Conservation (phyloP, 1,140 invertebrate species). For the Akabosia matsudoensis region DNA sequence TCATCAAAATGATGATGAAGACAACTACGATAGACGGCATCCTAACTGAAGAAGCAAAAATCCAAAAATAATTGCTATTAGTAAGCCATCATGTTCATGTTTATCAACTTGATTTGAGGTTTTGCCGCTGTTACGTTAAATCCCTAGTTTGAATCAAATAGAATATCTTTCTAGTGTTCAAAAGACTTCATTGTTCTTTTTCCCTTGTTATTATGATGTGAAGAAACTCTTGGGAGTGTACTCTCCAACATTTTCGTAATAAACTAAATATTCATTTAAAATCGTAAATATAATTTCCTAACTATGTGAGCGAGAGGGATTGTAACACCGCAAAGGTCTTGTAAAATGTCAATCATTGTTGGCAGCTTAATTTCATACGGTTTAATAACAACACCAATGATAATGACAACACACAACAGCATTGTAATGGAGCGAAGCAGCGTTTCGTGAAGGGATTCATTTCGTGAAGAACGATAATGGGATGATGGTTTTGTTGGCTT, state of each 20-base stretch:
- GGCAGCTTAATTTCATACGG: constrained; percentile 47
- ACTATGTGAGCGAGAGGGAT: not conserved
- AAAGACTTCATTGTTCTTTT: too few species aligned
- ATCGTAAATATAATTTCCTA: not conserved
- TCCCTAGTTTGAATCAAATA: too few species aligned
- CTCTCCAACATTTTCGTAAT: too few species aligned
- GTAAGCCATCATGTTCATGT: not conserved
- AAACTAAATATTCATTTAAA: not conserved
- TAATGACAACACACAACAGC: not conserved
- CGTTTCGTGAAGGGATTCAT: too few species aligned
- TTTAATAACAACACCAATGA: not conserved
- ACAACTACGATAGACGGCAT: not conserved
- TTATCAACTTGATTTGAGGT: not conserved
- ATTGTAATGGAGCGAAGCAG: not conserved
- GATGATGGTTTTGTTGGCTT: too few species aligned
- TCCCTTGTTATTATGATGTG: too few species aligned
- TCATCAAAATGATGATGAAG: not conserved
- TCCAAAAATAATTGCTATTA: constrained; percentile 20
- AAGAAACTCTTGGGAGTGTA: too few species aligned
- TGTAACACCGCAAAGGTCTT: constrained; percentile 16
- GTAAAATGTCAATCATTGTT: constrained; percentile 46
- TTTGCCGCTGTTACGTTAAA: not conserved
- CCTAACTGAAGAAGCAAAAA: constrained; percentile 16
- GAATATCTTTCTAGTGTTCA: too few species aligned
- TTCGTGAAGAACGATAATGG: too few species aligned